Base-by-base conservation (phyloP, 2,888 invertebrate species). In the Catocala sponsa region DNA sequence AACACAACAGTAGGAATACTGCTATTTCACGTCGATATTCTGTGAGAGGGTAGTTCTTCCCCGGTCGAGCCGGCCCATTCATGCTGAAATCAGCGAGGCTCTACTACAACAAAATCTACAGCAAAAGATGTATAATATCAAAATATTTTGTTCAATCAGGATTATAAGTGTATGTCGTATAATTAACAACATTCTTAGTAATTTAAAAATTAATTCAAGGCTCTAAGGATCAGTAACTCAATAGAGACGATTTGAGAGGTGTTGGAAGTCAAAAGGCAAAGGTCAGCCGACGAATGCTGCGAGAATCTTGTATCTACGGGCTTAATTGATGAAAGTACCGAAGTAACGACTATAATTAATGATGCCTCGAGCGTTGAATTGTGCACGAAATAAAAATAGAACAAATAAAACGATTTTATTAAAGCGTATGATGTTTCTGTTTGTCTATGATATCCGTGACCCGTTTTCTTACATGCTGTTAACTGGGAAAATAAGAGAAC, bases 401-500 rank as follows among this genome's bases (percentile, higher is more conserved):
- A 50, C 54, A 67, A 76, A 76, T 68, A 76, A 65, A 71, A 75
- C 58, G 55, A 60, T 56, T 67, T 68, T 64, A 65, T 62, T 66
- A 50, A 48, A 49, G 57, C 57, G 64, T 78, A 75, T 70, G 70
- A 64, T 69, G 66, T 74, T 60, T 70, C 67, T 73, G 81, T 78
- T 82, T 60, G 65, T 71, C 64, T 73, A 74, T 72, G 73, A 72
- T 74, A 65, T 70, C 79, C 81, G 71, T 86, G 89, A 88, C 85
- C 88, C 77, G 83, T 85, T 88, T 90, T 81, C 79, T 71, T 70
- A 70, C 62, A 76, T 81, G 75, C 73, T 78, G 81, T 78, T 80
- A 83, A 81, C 82, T 82, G 79, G 75, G 83, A 84, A 86, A 87
- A 85, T 81, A 83, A 87, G 80, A 88, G 81, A 87, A 88, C 85